phyloP scores from a whole-genome alignment of 1,140 invertebrate genomes.

The Venustaconcha ellipsiformis region DNA sequence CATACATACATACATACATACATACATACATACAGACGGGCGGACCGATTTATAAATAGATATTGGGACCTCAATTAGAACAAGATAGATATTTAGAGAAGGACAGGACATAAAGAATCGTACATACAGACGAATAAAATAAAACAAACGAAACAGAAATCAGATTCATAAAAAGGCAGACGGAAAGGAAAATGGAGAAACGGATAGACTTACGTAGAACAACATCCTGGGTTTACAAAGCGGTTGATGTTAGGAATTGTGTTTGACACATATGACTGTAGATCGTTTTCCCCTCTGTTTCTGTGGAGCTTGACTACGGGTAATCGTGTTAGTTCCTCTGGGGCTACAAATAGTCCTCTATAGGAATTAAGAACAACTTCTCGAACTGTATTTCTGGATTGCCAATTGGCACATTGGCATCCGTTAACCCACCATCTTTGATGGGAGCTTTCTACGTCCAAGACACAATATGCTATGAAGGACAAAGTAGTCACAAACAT shows the following conservation, averaged over 20 bases:
- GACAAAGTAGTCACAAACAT: no score
- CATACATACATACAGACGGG: not conserved
- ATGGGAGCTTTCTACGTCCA: slow-evolving; percentile 7
- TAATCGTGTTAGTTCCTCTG: slow-evolving; percentile 17
- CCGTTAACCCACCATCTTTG: slow-evolving; percentile 35
- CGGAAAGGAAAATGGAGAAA: not conserved
- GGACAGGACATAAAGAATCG: not conserved
- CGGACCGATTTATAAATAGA: not conserved
- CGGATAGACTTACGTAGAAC: slow-evolving; percentile 24
- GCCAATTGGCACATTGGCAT: slow-evolving; percentile 32
- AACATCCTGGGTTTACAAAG: slow-evolving; percentile 26
- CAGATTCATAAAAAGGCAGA: not conserved
- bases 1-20: no score
- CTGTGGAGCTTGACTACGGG: slow-evolving; percentile 29
- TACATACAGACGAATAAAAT: not conserved
- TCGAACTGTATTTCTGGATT: slow-evolving; percentile 23
- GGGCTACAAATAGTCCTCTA: slow-evolving; percentile 26
- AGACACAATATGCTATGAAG: no score
- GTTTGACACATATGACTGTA: slow-evolving; percentile 29
- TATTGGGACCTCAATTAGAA: not conserved
- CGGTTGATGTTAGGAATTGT: slow-evolving; percentile 26
- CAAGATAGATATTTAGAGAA: not conserved
- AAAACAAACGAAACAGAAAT: not conserved
- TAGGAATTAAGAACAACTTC: slow-evolving; percentile 33
- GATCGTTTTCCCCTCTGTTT: slow-evolving; percentile 21